Evolutionary conservation across 2,888 invertebrate species (phyloP).

Genomic region (Lymantria monacha): DNA sequence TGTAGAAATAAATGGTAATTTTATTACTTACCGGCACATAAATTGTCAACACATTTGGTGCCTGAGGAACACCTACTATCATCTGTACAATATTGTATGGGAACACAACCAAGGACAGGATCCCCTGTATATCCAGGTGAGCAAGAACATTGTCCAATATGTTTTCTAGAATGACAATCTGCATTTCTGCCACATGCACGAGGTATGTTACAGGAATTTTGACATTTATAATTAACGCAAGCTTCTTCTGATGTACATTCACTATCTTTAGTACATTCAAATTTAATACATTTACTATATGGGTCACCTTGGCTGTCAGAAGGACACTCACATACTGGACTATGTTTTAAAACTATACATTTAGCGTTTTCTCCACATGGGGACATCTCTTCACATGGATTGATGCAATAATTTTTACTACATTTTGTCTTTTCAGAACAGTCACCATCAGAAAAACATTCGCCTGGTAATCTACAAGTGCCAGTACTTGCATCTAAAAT

Average conservation of each 20-base stretch:
- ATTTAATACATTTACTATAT: slow-evolving; percentile 85
- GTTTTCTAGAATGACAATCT: slow-evolving; percentile 88
- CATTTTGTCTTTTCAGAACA: slow-evolving; percentile 91
- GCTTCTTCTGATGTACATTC: slow-evolving; percentile 88
- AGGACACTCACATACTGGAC: slow-evolving; percentile 88
- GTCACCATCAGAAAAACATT: slow-evolving; percentile 90
- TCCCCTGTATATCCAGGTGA: slow-evolving; percentile 92
- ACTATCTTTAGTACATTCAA: slow-evolving; percentile 90
- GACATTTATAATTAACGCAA: slow-evolving; percentile 90
- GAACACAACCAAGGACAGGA: slow-evolving; percentile 91
- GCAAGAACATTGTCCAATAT: slow-evolving; percentile 92
- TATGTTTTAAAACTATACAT: slow-evolving; percentile 87
- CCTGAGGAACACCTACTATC: slow-evolving; percentile 92
- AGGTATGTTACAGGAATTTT: slow-evolving; percentile 90
- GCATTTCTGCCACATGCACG: slow-evolving; percentile 93
- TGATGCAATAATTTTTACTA: slow-evolving; percentile 87
- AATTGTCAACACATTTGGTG: slow-evolving; percentile 90
- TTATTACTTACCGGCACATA: slow-evolving; percentile 85
- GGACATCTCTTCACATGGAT: slow-evolving; percentile 86
- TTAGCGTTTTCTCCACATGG: slow-evolving; percentile 90
- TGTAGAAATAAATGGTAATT: neutral
- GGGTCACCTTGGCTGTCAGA: slow-evolving; percentile 89
- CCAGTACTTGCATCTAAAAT: slow-evolving; percentile 88
- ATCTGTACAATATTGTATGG: slow-evolving; percentile 90
- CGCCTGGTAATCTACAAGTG: slow-evolving; percentile 91